Evolutionary conservation across 2,113 vertebrate genomes (phyloP).

Genomic region (Symphodus melops): DNA sequence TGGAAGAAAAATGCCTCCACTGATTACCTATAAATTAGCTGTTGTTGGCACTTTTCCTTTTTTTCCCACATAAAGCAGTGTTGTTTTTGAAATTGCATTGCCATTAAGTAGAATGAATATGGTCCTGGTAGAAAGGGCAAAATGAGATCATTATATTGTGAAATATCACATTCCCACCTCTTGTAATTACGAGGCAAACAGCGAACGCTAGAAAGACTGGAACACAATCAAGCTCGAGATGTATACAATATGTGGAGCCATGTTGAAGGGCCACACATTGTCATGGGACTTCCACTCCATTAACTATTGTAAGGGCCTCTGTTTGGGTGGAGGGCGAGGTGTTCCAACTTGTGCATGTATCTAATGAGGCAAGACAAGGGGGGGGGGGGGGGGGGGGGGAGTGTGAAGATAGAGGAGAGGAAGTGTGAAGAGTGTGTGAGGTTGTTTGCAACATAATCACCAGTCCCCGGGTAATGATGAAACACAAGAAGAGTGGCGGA

Average conservation of each 20-base stretch:
- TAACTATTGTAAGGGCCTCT: conserved; percentile 50
- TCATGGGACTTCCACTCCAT: conserved; percentile 60
- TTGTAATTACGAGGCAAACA: conserved; percentile 29
- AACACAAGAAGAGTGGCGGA: conserved; percentile 15
- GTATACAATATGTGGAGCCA: conserved; percentile 24
- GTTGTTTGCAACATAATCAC: conserved; percentile 56
- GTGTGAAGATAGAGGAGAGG: conserved; percentile 24
- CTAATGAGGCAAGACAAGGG: conserved; percentile 60
- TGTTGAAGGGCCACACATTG: conserved; percentile 48
- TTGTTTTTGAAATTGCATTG: conserved; percentile 15
- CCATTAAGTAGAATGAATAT: conserved; percentile 31
- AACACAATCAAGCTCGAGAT: neutral
- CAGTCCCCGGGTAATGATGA: conserved; percentile 20
- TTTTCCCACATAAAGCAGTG: conserved; percentile 3
- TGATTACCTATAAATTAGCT: conserved; percentile 52
- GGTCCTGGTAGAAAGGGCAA: neutral
- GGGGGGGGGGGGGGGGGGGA: neutral
- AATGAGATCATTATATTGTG: conserved; percentile 13
- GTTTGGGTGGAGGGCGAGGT: conserved; percentile 48
- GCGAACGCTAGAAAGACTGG: neutral
- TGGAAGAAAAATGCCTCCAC: conserved; percentile 27
- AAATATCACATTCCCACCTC: conserved; percentile 48
- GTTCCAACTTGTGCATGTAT: conserved; percentile 33
- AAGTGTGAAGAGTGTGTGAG: conserved; percentile 36
- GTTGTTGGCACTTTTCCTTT: neutral